Percentiles rank a stretch among this genome's conserved stretches.
These are phyloP conservation scores for Cheilosia scutellata DNA, from an alignment of 2,888 invertebrate species.

Conservation along the genomic window DNA sequence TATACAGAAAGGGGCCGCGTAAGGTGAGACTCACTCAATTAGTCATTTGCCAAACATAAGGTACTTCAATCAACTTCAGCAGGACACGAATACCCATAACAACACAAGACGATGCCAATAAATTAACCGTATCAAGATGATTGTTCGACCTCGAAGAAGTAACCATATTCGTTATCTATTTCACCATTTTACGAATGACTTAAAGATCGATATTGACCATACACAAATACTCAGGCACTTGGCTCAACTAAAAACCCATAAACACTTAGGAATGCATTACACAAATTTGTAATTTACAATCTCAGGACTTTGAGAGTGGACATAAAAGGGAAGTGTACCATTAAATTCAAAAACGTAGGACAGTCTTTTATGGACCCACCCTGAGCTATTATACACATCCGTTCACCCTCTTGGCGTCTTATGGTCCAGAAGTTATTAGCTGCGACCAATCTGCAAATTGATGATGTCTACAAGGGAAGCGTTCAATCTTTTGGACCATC, in stretches of 20 bases:
- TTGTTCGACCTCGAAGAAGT: too few species aligned
- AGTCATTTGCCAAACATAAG: too few species aligned
- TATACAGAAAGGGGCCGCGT: too few species aligned
- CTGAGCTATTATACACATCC: slow-evolving; percentile 3
- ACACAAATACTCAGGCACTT: slow-evolving; percentile 17
- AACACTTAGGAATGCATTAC: slow-evolving; percentile 57
- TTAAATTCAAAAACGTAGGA: slow-evolving; percentile 10
- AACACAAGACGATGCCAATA: too few species aligned
- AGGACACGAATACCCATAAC: too few species aligned
- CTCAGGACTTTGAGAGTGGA: slow-evolving; percentile 22
- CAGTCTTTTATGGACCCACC: background rate
- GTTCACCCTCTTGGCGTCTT: slow-evolving; percentile 6
- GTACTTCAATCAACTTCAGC: too few species aligned
- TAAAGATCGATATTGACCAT: background rate
- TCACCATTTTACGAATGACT: slow-evolving; percentile 50
- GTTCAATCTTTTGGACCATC: slow-evolving; percentile 35
- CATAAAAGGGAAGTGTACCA: slow-evolving; percentile 14
- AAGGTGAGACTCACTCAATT: too few species aligned
- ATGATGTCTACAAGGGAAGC: slow-evolving; percentile 30
- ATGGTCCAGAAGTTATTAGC: slow-evolving; percentile 62
- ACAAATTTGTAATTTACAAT: slow-evolving; percentile 53
- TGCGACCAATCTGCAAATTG: slow-evolving; percentile 63
- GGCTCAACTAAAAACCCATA: slow-evolving; percentile 30
- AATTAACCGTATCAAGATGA: too few species aligned
- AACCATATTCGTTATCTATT: background rate